Conservation (phyloP, 2,888 invertebrate species). For the Rotaria socialis region DNA sequence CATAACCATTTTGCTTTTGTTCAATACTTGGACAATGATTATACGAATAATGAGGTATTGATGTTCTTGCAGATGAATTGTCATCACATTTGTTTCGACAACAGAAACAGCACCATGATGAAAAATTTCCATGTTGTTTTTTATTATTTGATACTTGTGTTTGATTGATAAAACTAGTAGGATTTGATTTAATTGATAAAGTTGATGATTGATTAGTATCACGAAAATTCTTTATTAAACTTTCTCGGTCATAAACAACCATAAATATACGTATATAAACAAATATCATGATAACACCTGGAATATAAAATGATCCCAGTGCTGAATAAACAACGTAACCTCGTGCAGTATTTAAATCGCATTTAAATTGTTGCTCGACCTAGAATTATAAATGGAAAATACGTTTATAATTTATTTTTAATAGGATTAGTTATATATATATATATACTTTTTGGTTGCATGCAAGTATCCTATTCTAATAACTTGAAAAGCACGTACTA, state of each 20-base stretch:
- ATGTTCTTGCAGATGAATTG: neutral
- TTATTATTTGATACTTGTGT: neutral
- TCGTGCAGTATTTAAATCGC: constrained; percentile 50
- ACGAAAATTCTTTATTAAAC: constrained; percentile 36
- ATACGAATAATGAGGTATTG: neutral
- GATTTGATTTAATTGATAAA: neutral
- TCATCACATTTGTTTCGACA: too few species aligned
- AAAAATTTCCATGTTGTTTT: neutral
- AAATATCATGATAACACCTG: constrained; percentile 54
- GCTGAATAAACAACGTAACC: constrained; percentile 55
- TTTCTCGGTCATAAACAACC: constrained; percentile 48
- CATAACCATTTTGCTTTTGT: constrained; percentile 2
- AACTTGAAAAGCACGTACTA: too few species aligned
- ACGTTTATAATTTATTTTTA: too few species aligned
- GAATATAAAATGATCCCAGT: constrained; percentile 54
- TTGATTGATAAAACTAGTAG: neutral
- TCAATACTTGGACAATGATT: neutral
- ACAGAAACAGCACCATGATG: constrained; percentile 32
- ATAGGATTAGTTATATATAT: too few species aligned
- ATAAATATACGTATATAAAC: constrained; percentile 55
- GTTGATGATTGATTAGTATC: neutral
- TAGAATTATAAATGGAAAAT: neutral
- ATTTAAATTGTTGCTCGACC: constrained; percentile 46
- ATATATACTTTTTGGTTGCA: too few species aligned
- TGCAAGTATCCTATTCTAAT: too few species aligned